phyloP scores from a whole-genome alignment of 2,888 invertebrate species.

The Caenorhabditis sulstoni region DNA sequence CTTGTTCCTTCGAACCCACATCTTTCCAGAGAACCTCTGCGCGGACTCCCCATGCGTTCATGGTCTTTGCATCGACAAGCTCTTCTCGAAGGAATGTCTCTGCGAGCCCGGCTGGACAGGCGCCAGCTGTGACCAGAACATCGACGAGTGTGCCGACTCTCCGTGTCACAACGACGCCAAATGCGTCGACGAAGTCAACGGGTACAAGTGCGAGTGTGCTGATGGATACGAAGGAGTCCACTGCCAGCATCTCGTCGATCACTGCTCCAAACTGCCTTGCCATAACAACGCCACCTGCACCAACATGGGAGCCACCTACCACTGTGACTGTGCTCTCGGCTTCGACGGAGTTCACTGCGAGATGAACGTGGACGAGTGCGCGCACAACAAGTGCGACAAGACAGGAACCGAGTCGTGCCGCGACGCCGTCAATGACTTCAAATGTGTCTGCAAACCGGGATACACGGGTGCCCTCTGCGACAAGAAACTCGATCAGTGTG shows the following conservation, averaged over 20 bases:
- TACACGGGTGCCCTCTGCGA: constrained; percentile 91
- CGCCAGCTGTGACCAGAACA: constrained; percentile 81
- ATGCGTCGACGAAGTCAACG: constrained; percentile 89
- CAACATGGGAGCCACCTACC: constrained; percentile 91
- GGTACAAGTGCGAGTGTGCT: constrained; percentile 88
- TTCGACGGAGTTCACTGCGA: constrained; percentile 92
- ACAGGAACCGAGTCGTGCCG: constrained; percentile 85
- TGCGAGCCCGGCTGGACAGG: constrained; percentile 70
- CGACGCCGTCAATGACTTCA: constrained; percentile 85
- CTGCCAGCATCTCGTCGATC: constrained; percentile 91
- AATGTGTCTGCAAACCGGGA: constrained; percentile 92
- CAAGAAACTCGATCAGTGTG: constrained; percentile 81
- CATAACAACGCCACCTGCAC: constrained; percentile 83
- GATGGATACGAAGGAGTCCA: constrained; percentile 94
- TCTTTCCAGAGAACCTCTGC: constrained; percentile 87
- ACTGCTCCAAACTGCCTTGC: constrained; percentile 87
- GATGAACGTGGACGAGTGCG: constrained; percentile 93
- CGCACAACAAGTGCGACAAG: constrained; percentile 75
- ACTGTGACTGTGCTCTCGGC: constrained; percentile 93
- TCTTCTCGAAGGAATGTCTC: constrained; percentile 84
- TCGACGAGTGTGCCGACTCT: constrained; percentile 91
- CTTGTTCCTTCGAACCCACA: not conserved
- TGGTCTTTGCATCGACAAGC: constrained; percentile 90
- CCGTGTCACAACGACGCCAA: constrained; percentile 95
- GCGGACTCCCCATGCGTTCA: constrained; percentile 88